phyloP scores from a whole-genome alignment of 2,113 vertebrate species.

The Colius striatus region DNA sequence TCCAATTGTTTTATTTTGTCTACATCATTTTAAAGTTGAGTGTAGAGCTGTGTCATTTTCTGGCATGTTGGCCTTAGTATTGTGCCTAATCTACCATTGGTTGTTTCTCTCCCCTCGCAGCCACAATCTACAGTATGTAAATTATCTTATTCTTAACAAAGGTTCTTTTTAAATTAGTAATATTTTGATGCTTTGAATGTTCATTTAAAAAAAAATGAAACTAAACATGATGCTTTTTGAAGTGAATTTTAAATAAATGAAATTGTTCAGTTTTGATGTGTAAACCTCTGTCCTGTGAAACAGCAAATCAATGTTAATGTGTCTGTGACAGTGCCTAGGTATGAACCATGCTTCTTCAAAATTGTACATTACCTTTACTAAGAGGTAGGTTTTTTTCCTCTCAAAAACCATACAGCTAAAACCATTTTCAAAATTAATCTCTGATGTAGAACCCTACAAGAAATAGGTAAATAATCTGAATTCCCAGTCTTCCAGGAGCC shows the following conservation, averaged over 20 bases:
- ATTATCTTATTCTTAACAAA: conserved; percentile 65
- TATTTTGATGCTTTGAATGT: conserved; percentile 78
- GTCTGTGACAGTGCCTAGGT: background rate
- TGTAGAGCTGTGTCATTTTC: conserved; percentile 42
- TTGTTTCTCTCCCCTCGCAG: conserved; percentile 44
- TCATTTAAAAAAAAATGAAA: conserved; percentile 68
- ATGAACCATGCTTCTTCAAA: background rate
- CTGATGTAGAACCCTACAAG: background rate
- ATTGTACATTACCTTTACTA: background rate
- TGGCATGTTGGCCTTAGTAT: conserved; percentile 36
- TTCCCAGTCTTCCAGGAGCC: background rate
- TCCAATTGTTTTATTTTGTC: background rate
- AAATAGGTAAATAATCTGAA: background rate
- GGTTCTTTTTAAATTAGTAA: conserved; percentile 70
- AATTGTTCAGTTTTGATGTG: conserved; percentile 70
- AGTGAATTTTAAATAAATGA: conserved; percentile 80
- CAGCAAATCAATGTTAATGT: background rate
- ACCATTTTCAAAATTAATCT: background rate
- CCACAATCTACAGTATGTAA: conserved; percentile 61
- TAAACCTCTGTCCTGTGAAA: conserved; percentile 61
- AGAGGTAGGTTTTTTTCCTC: background rate
- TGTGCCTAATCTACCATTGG: conserved; percentile 55
- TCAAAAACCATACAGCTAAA: background rate
- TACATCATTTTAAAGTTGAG: conserved; percentile 34
- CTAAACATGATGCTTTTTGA: conserved; percentile 77